A percentile compares a stretch with the other conserved stretches of the same genome.
phyloP scores from a whole-genome alignment of 1,140 invertebrate genomes.

The Trichomalopsis sarcophagae region DNA sequence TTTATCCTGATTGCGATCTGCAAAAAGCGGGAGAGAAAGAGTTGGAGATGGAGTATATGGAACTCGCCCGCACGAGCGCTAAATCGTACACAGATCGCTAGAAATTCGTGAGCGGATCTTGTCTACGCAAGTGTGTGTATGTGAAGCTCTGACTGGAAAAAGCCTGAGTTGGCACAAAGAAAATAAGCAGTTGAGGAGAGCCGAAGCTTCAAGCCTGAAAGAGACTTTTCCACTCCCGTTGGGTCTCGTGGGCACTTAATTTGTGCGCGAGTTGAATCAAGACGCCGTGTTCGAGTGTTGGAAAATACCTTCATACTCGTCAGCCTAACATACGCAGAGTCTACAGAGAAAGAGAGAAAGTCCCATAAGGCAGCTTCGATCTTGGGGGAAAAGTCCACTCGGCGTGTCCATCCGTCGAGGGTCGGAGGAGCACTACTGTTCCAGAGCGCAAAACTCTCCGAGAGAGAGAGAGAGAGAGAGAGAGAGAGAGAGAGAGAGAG shows the following conservation, averaged over 20 bases:
- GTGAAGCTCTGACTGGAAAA: neutral
- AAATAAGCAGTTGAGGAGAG: neutral
- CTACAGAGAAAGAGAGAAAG: neutral
- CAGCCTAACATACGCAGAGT: no score
- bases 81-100: neutral
- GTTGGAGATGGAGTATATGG: neutral
- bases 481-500: neutral
- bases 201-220: neutral
- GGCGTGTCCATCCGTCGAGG: no score
- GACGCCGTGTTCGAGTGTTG: no score
- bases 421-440: no score
- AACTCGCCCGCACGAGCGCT: neutral
- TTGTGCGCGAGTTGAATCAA: neutral
- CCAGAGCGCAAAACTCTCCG: neutral
- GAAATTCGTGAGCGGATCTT: neutral
- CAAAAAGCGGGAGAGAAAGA: conserved; percentile 12
- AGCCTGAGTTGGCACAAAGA: neutral
- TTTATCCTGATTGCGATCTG: conserved; percentile 59
- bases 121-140: no score
- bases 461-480: neutral
- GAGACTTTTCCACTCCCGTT: neutral
- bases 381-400: neutral
- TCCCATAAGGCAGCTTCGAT: neutral
- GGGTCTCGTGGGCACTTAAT: neutral
- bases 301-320: no score